These are phyloP conservation scores for Sarcophaga peregrina DNA, from an alignment of 1,140 invertebrate species.

Conservation along the genomic window DNA sequence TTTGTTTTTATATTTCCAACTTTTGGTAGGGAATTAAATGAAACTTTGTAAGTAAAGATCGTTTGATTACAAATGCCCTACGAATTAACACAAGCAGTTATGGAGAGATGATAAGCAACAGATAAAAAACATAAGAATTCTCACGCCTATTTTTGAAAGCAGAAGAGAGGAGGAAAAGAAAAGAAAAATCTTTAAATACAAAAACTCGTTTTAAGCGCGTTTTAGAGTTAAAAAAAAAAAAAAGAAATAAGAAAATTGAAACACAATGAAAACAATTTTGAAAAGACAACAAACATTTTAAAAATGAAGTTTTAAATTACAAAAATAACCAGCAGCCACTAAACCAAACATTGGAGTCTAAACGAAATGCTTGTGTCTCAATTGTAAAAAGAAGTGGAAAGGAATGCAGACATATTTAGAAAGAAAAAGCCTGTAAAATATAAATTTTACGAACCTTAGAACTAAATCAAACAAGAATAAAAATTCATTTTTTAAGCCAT, in stretches of 20 bases:
- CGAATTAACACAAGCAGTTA: too few species aligned
- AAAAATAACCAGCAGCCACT: neutral
- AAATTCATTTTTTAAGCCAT: too few species aligned
- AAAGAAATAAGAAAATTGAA: neutral
- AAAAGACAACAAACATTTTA: neutral
- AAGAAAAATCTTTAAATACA: neutral
- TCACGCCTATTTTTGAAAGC: neutral
- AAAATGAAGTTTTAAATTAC: neutral
- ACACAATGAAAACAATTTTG: neutral
- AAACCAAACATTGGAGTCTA: neutral
- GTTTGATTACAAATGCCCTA: too few species aligned
- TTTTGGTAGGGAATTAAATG: too few species aligned
- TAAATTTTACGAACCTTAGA: too few species aligned
- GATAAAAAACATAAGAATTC: conserved; percentile 17
- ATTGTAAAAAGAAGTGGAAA: neutral
- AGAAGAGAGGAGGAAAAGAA: neutral
- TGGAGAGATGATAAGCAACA: neutral
- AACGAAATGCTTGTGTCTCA: neutral
- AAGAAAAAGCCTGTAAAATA: too few species aligned
- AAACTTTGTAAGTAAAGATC: too few species aligned
- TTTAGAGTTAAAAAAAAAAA: neutral
- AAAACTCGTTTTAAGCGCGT: neutral
- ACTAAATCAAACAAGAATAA: too few species aligned
- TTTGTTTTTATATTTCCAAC: too few species aligned
- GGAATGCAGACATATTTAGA: neutral